These are phyloP conservation scores for Ifrita kowaldi DNA, from an alignment of 2,113 vertebrate species.

Conservation along the genomic window DNA sequence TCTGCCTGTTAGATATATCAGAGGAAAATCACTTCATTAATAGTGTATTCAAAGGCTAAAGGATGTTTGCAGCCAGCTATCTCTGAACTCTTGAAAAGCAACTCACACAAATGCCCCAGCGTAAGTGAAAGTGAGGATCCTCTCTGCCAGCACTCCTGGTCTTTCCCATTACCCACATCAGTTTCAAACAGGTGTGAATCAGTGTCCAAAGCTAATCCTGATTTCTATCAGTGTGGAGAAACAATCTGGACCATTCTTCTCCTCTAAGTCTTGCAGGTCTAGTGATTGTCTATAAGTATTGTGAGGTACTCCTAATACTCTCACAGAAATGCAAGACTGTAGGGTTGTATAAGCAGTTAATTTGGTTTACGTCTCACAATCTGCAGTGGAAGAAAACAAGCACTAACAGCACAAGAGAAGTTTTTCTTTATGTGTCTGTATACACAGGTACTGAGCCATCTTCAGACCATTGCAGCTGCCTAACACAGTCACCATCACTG, in stretches of 20 bases:
- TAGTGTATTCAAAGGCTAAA: slow-evolving; percentile 3
- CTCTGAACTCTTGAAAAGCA: neutral
- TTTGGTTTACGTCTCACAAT: neutral
- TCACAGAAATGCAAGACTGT: neutral
- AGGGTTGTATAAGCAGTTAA: neutral
- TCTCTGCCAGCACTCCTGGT: neutral
- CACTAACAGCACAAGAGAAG: neutral
- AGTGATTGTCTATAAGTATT: neutral
- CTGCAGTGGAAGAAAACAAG: neutral
- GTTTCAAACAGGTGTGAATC: neutral
- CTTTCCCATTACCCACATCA: neutral
- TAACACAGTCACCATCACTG: neutral
- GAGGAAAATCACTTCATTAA: slow-evolving; percentile 41
- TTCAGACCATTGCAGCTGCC: neutral
- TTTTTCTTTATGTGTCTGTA: neutral
- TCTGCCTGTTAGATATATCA: slow-evolving; percentile 39
- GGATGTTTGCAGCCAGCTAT: slow-evolving; percentile 13
- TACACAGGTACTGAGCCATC: neutral
- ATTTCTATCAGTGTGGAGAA: neutral
- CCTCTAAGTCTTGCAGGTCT: neutral
- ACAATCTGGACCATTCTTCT: neutral
- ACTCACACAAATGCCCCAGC: neutral
- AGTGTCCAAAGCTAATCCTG: neutral
- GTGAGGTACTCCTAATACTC: neutral
- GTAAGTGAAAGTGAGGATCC: neutral